Evolutionary conservation across 2,113 vertebrate species (phyloP), one percentile per base, ranked within the genome.

Genomic region (Catharus bicknelli): DNA sequence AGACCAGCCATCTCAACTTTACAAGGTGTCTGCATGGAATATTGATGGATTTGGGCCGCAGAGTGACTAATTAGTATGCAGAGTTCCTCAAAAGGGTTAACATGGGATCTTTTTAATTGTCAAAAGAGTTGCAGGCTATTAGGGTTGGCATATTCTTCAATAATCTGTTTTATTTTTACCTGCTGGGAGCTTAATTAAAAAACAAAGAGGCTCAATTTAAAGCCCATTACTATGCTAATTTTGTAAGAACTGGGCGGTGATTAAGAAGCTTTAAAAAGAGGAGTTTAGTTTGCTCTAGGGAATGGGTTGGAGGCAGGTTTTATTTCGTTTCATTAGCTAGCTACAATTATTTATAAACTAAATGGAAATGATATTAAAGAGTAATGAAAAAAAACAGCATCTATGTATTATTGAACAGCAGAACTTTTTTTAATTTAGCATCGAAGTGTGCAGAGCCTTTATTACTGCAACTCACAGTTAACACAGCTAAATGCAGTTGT

Each of bases 131-230:
- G 98, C 98, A 97, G 98, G 98, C 98, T 98, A 98, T 99, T 99
- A 99, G 98, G 97, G 97, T 98, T 98, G 98, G 98, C 98, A 98
- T 98, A 98, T 99, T 98, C 98, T 98, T 98, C 97, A 98, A 98
- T 99, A 99, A 99, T 99, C 98, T 99, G 98, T 99, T 99, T 99
- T 99, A 99, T 98, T 99, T 99, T 99, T 99, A 99, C 99, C 99
- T 99, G 99, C 99, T 99, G 99, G 99, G 99, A 99, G 98, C 99
- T 99, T 99, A 99, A 99, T 99, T 99, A 99, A 99, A 99, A 99
- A 99, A 99, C 99, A 99, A 99, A 99, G 99, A 99, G 99, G 98
- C 99, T 99, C 99, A 99, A 99, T 99, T 99, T 99, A 99, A 99
- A 99, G 99, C 98, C 98, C 99, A 99, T 99, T 99, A 99, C 99